Conservation (phyloP, 2,113 vertebrate genomes). For the Pantherophis guttatus region DNA sequence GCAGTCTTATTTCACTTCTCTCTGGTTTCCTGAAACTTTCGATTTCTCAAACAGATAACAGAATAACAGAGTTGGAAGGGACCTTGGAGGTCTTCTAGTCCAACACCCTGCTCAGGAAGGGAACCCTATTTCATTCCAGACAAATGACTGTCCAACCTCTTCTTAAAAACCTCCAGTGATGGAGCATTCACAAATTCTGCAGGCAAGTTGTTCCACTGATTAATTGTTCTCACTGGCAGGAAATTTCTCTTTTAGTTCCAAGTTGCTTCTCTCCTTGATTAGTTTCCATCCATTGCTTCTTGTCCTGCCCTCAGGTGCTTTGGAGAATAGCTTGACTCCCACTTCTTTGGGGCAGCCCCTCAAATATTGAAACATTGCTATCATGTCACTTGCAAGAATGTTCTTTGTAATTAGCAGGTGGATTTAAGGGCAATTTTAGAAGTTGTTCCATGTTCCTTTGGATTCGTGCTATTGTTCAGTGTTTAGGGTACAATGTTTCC, state of each 20-base stretch:
- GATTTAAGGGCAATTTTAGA: not conserved
- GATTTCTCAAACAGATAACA: not conserved
- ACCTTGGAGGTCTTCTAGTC: not conserved
- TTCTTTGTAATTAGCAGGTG: not conserved
- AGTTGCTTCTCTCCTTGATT: not conserved
- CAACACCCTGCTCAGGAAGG: not conserved
- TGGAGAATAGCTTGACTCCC: not conserved
- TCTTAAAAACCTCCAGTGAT: not conserved
- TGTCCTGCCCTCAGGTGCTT: not conserved
- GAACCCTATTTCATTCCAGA: not conserved
- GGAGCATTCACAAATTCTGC: fast-evolving
- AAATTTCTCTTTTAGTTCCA: not conserved
- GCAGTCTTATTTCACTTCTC: not conserved
- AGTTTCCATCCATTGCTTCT: not conserved
- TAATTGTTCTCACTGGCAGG: not conserved
- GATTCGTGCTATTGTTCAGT: not conserved
- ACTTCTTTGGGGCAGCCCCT: not conserved
- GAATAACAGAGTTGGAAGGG: not conserved
- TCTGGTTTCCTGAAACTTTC: not conserved
- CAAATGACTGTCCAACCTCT: not conserved
- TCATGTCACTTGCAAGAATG: not conserved
- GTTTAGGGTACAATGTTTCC: not conserved
- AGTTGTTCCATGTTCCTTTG: not conserved
- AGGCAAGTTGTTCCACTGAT: fast-evolving
- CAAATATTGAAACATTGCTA: not conserved